These are phyloP conservation scores for Nothocercus nigrocapillus DNA, from an alignment of 2,113 vertebrate species.

Conservation along the genomic window DNA sequence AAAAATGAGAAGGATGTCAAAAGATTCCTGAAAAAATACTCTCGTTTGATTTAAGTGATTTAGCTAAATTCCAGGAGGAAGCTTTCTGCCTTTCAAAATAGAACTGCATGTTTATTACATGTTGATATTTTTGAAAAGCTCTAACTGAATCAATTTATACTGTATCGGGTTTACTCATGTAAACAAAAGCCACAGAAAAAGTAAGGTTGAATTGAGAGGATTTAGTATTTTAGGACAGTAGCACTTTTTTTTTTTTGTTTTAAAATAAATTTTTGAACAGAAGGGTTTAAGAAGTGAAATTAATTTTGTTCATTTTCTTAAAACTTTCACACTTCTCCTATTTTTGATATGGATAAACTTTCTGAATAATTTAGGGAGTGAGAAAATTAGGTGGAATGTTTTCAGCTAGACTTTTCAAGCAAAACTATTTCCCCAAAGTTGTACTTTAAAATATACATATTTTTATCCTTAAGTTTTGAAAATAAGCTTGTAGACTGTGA, in stretches of 20 bases:
- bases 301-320: neutral
- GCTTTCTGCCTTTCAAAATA: neutral
- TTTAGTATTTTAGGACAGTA: neutral
- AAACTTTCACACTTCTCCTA: neutral
- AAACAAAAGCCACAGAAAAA: neutral
- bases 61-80: neutral
- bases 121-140: neutral
- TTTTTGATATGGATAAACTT: neutral
- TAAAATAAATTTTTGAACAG: neutral
- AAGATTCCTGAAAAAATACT: conserved; percentile 18
- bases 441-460: neutral
- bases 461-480: neutral
- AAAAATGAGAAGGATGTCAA: conserved; percentile 15
- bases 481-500: neutral
- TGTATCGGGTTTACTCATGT: neutral
- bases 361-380: neutral
- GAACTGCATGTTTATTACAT: neutral
- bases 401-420: neutral
- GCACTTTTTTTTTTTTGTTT: neutral
- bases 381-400: neutral
- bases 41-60: neutral
- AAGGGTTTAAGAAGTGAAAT: neutral
- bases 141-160: neutral
- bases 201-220: neutral
- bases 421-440: neutral